Base-by-base conservation (phyloP, 2,113 vertebrate genomes). In the Antechinus stuartii region DNA sequence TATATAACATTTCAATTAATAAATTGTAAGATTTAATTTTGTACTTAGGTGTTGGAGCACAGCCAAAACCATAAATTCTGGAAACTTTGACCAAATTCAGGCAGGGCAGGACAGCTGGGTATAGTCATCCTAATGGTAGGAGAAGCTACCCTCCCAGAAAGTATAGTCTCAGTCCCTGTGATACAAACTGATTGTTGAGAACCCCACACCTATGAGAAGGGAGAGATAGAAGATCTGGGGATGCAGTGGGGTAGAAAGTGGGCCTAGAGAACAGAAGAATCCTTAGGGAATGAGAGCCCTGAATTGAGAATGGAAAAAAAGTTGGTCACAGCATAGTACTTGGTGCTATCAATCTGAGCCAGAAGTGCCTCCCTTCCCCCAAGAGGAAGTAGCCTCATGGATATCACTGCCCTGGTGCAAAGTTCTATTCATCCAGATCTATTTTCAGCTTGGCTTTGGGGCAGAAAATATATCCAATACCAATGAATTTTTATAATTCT, bases 21-120 rank as follows among this genome's bases (percentile, higher is more conserved):
- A 10, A 27, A 26, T 56, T 35, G 7, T 91, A 50, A 23, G 30
- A 9, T 25, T 90, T 76, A 11, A 35, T 93, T 95, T 96, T 55
- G 47, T 5, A 93, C 96, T 96, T 91, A 95, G 94, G 55, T 52
- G 94, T 52, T 95, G 54, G 49, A 52, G 25, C 49, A 84, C 16
- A 84, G 68, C n/a, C n/a, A 22, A 84, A 84, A 84, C 61, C n/a
- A 84, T 42, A 19, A 42, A 84, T 42, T 42, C 19, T 42, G 68
- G 68, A n/a, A 84, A 42, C n/a, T 19, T 84, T 42, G 7, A 42
- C 68, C 68, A 84, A 84, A 84, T 84, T 84, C n/a, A 84, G n/a
- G 35, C n/a, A 84, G 16, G n/a, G 16, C 6, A 84, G 68, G n/a
- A 84, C 35, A 84, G n/a, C n/a, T 84, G 19, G 3, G n/a, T 84